phyloP scores from a whole-genome alignment of 2,797 vertebrate genomes.

The Anableps anableps region DNA sequence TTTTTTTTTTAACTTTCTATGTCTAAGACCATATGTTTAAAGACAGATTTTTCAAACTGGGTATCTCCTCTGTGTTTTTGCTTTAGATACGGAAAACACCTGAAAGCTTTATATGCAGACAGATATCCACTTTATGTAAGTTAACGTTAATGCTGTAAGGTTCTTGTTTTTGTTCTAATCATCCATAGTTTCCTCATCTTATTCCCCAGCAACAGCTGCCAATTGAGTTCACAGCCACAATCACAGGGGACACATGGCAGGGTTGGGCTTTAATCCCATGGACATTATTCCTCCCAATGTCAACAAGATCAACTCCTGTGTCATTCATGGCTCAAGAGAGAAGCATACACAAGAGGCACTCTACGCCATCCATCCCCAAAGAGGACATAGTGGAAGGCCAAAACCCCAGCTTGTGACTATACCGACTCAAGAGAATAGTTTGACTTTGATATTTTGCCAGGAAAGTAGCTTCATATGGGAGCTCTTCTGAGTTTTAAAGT shows the following conservation, averaged over 20 bases:
- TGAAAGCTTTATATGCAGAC: conserved; percentile 84
- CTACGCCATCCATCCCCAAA: conserved; percentile 76
- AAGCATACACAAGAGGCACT: conserved; percentile 77
- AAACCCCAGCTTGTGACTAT: conserved; percentile 80
- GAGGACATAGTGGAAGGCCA: conserved; percentile 71
- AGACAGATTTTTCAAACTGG: not conserved
- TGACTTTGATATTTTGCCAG: not conserved
- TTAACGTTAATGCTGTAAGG: not conserved
- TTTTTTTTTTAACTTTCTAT: conserved; percentile 1
- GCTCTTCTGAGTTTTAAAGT: not conserved
- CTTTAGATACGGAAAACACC: conserved; percentile 91
- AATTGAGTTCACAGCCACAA: conserved; percentile 71
- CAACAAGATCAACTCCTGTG: conserved; percentile 83
- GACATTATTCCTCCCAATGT: conserved; percentile 80
- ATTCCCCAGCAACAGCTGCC: conserved; percentile 80
- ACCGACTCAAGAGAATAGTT: not conserved
- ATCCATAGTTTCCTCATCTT: conserved; percentile 8
- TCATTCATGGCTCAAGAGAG: conserved; percentile 77
- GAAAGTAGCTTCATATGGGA: not conserved
- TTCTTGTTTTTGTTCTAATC: not conserved
- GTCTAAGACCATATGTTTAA: conserved; percentile 1
- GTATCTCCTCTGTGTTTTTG: conserved; percentile 26
- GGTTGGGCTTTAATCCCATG: conserved; percentile 76
- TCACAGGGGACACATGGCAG: conserved; percentile 67
- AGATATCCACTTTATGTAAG: not conserved